Base-by-base conservation (phyloP, 2,888 invertebrate genomes). In the Eupithecia tripunctaria region DNA sequence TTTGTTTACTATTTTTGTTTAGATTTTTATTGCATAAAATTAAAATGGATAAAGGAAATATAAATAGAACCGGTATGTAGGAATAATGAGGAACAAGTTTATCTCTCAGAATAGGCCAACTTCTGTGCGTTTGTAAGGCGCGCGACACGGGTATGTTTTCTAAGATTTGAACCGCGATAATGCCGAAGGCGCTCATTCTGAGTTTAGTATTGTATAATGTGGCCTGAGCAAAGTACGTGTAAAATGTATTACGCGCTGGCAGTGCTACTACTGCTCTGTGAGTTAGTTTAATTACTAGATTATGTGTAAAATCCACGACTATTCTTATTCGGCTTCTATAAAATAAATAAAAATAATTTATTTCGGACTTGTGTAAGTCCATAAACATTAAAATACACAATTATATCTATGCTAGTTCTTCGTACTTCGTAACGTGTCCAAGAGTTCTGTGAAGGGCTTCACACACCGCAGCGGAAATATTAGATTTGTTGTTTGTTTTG, bases 21-120 rank as follows among this genome's bases (percentile, higher is more conserved):
- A 27, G 21, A 29, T 66, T 51, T 68, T 65, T 65, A 38, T 15
- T n/a, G n/a, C 38, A 47, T 69, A 73, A 78, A 73, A 71, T 64
- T 25, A 5, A 56, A 71, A 77, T 75, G 74, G 69, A 32, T 63
- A 64, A 62, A 47, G 68, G 14, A 70, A 70, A 56, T 59, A 70
- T 21, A 38, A 51, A 67, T 56, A 62, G 32, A 63, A 10, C 59
- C 36, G 78, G 78, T 77, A 77, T 71, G 77, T 75, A 41, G 64
- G 36, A 25, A 29, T 60, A 18, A 18, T 25, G 12, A 63, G 38
- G 38, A 63, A 36, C 25, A 38, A n/a, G 12, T 38, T 18, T 15
- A 64, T 14, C 62, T 66, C 25, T 38, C n/a, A 27, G 47, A 56
- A 69, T 69, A 59, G 63, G 67, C 29, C 56, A 67, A 36, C 7